These are phyloP conservation scores for Seira musarum DNA, from an alignment of 2,888 invertebrate species.

Conservation along the genomic window DNA sequence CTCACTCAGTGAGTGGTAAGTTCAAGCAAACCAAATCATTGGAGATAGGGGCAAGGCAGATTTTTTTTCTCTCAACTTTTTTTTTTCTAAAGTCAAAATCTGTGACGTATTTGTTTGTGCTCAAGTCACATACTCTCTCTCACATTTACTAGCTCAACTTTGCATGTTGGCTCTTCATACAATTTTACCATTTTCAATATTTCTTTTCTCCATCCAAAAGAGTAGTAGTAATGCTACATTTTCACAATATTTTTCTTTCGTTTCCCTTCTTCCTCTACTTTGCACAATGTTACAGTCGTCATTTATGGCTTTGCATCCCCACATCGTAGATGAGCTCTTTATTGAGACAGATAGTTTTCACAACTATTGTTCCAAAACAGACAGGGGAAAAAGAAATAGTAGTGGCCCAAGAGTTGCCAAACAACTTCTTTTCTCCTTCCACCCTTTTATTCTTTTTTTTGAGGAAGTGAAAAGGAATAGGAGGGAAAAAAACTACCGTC, in stretches of 20 bases:
- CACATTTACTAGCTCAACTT: slow-evolving; percentile 10
- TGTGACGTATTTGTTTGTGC: slow-evolving; percentile 69
- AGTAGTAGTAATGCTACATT: too few relatives aligned
- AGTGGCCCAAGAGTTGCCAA: slow-evolving; percentile 40
- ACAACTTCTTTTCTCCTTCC: slow-evolving; percentile 40
- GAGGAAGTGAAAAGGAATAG: not conserved
- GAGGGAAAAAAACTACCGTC: slow-evolving; percentile 24
- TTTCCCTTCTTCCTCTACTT: slow-evolving; percentile 5
- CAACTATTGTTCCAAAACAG: slow-evolving; percentile 63
- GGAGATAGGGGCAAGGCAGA: not conserved
- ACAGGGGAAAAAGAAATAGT: slow-evolving; percentile 28
- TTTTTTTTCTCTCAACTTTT: not conserved
- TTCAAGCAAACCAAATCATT: not conserved
- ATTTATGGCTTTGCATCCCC: slow-evolving; percentile 65
- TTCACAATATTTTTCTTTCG: not conserved
- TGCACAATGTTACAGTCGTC: slow-evolving; percentile 47
- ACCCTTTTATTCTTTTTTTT: slow-evolving; percentile 7
- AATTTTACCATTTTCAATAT: slow-evolving; percentile 19
- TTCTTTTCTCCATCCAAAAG: not conserved
- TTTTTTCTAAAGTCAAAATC: slow-evolving; percentile 60
- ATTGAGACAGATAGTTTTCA: slow-evolving; percentile 68
- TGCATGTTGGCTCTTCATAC: slow-evolving; percentile 1
- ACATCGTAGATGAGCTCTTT: slow-evolving; percentile 60
- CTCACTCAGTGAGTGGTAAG: not conserved
- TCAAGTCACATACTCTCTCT: slow-evolving; percentile 59